Evolutionary conservation across 2,888 invertebrate species (phyloP).

Genomic region (Dryocosmus kuriphilus): DNA sequence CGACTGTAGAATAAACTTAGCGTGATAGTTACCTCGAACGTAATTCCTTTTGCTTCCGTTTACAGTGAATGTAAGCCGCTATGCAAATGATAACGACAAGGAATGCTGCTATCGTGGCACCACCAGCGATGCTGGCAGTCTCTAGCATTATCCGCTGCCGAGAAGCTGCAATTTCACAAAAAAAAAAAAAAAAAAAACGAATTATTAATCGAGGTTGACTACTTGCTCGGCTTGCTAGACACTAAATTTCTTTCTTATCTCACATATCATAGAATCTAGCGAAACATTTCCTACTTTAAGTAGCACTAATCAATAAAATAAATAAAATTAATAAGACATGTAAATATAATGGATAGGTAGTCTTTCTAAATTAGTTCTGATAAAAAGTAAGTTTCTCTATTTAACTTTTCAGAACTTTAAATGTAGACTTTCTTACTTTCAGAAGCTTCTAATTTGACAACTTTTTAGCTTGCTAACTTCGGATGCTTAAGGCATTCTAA

Average conservation of each 20-base stretch:
- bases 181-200: conserved; percentile 1
- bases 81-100: conserved; percentile 77
- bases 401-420: too few relatives aligned
- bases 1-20: conserved; percentile 52
- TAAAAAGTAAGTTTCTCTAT: too few relatives aligned
- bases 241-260: background rate
- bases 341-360: too few relatives aligned
- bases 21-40: conserved; percentile 72
- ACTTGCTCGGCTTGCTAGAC: background rate
- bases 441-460: too few relatives aligned
- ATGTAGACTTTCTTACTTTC: too few relatives aligned
- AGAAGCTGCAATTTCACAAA: conserved; percentile 80
- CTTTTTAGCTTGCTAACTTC: too few relatives aligned
- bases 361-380: too few relatives aligned
- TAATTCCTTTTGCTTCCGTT: conserved; percentile 77
- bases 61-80: conserved; percentile 76
- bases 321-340: background rate
- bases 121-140: conserved; percentile 92
- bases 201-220: conserved; percentile 1
- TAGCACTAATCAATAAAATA: background rate
- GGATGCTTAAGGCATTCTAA: too few relatives aligned
- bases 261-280: background rate
- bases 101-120: conserved; percentile 82
- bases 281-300: background rate
- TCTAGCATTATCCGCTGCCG: conserved; percentile 91